phyloP scores from a whole-genome alignment of 2,888 invertebrate genomes.

The Oxystoma pomonae region DNA sequence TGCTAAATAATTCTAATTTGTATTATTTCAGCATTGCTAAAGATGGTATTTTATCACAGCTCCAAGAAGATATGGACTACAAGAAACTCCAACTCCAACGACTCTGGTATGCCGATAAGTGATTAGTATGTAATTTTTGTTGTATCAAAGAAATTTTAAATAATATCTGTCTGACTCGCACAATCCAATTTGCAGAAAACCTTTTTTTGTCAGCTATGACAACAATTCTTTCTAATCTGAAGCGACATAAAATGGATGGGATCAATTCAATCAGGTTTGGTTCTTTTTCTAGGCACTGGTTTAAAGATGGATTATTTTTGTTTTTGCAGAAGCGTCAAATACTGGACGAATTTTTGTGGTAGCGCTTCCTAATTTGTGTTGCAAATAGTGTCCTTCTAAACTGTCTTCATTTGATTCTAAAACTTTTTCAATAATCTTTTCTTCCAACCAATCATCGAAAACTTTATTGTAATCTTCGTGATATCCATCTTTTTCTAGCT shows the following conservation, averaged over 20 bases:
- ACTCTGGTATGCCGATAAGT: conserved; percentile 19
- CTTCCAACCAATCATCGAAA: too few species aligned
- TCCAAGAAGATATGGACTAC: conserved; percentile 23
- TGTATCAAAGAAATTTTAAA: conserved; percentile 32
- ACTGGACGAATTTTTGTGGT: not conserved
- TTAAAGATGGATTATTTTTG: not conserved
- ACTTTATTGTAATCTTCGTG: too few species aligned
- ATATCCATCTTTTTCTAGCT: too few species aligned
- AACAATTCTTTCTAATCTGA: conserved; percentile 5
- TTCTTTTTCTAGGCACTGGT: conserved; percentile 5
- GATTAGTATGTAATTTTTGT: conserved; percentile 6
- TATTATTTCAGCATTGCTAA: not conserved
- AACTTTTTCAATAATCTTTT: too few species aligned
- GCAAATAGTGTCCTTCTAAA: too few species aligned
- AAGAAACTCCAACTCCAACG: conserved; percentile 16
- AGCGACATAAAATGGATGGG: conserved; percentile 5
- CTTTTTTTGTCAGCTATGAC: conserved; percentile 33
- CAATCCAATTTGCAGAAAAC: conserved; percentile 34
- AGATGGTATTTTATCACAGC: conserved; percentile 21
- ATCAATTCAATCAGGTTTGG: conserved; percentile 15
- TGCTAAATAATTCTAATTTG: too few species aligned
- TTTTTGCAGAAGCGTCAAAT: not conserved
- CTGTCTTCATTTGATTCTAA: too few species aligned
- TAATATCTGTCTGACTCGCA: conserved; percentile 30
- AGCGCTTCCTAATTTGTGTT: too few species aligned